Base-by-base conservation (phyloP, 2,113 vertebrate species). In the Menidia beryllina region DNA sequence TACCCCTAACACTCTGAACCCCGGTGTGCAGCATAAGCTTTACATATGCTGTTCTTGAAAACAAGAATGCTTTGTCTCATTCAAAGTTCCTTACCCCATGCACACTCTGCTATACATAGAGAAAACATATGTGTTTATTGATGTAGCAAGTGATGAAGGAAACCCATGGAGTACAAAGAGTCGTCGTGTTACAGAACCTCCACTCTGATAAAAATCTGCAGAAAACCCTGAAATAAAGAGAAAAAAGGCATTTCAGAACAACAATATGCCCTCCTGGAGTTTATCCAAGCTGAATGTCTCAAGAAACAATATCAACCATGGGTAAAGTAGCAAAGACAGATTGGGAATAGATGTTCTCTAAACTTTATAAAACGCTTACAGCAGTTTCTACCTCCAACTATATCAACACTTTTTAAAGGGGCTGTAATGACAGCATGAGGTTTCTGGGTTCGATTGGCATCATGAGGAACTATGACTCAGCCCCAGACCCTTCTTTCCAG, bases 361-460 rank as follows among this genome's bases (percentile, higher is more conserved):
- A 60, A 65, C 38, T 53, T 30, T 60, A 36, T 36, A 55, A 14
- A 48, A 55, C 54, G 17, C 49, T 36, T 30, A 27, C 26, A 55
- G 17, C 57, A 54, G 66, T 48, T 69, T 60, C 64, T 70, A 8
- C 73, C n/a, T 77, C 55, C 34, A 62, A 69, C 58, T 36, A 61
- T 36, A 43, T 75, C 60, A 78, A 72, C 55, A 59, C 48, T 57
- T 59, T 64, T 50, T 70, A n/a, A 80, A 69, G 59, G 45, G 30
- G 53, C 50, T 71, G 71, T 52, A 69, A 77, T 83, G 82, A 88
- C 72, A 75, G 15, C 78, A 77, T 72, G 13, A 77, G 74, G 71
- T 84, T 76, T 78, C 39, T 86, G 79, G 84, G 79, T 84, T 86
- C n/a, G 57, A 79, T 27, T 83, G 82, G 80, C 82, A 75, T 58